These are phyloP conservation scores for Melanotaenia nigrans DNA, from an alignment of 2,797 vertebrate genomes.

Conservation along the genomic window DNA sequence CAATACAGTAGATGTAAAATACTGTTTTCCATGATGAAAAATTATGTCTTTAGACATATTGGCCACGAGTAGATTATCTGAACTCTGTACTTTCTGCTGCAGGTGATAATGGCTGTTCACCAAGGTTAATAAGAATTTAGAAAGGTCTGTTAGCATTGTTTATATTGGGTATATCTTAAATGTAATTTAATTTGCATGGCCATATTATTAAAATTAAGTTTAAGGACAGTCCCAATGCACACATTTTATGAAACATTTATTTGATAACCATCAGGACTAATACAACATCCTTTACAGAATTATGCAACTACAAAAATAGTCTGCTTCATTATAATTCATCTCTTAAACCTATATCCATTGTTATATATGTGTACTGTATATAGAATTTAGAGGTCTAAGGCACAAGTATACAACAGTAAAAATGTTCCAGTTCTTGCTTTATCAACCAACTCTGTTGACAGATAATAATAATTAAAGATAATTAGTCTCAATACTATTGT, in stretches of 20 bases:
- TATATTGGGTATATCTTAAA: background rate
- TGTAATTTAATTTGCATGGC: background rate
- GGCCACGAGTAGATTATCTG: background rate
- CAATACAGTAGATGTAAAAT: background rate
- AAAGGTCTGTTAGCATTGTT: background rate
- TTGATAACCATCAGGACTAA: background rate
- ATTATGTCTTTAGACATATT: background rate
- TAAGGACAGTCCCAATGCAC: background rate
- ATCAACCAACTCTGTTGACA: slow-evolving; percentile 6
- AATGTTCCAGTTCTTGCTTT: background rate
- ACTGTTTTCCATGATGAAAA: background rate
- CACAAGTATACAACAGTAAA: slow-evolving; percentile 13
- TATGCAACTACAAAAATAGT: background rate
- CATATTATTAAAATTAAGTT: background rate
- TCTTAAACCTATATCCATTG: background rate
- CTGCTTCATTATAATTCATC: background rate
- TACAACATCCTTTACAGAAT: background rate
- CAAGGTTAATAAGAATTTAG: background rate
- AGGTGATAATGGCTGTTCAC: background rate
- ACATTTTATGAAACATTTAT: background rate
- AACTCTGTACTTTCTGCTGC: background rate
- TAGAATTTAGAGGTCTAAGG: background rate
- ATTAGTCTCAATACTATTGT: too few relatives aligned
- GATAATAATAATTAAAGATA: background rate
- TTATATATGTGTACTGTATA: background rate